Percentiles rank a stretch among this genome's conserved stretches.
These are phyloP conservation scores for Cylloceria caligata DNA, from an alignment of 2,888 invertebrate genomes.

Conservation along the genomic window DNA sequence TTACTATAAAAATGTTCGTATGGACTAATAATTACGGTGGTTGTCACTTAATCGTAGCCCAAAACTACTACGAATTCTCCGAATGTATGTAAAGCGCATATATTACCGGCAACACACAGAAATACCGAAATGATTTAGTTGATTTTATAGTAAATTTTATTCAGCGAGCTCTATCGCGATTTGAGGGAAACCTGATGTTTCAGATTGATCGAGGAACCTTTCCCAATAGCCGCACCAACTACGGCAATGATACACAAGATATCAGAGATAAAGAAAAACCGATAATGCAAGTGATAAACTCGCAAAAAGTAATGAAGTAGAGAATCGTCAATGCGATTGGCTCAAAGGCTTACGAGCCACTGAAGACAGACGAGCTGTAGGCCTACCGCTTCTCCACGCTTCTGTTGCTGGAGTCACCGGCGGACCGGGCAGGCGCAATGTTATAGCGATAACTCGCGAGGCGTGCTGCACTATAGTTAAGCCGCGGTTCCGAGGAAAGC, in stretches of 20 bases:
- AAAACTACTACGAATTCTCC: too few species aligned
- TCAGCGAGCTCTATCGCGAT: background rate
- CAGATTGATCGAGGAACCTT: too few species aligned
- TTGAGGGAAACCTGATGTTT: background rate
- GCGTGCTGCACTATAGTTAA: constrained; percentile 52
- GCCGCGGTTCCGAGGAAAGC: constrained; percentile 57
- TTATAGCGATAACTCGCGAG: constrained; percentile 60
- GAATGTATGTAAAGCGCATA: too few species aligned
- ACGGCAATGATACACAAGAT: background rate
- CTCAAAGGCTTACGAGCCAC: constrained; percentile 82
- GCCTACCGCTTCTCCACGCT: constrained; percentile 70
- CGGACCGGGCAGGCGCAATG: constrained; percentile 66
- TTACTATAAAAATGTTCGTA: too few species aligned
- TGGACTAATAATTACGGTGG: too few species aligned
- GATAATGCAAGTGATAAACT: constrained; percentile 51
- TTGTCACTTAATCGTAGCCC: too few species aligned
- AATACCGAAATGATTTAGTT: background rate
- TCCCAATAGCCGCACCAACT: background rate
- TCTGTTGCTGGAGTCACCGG: constrained; percentile 62
- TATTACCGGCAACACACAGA: background rate
- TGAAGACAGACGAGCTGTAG: constrained; percentile 77
- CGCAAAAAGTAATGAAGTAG: constrained; percentile 37
- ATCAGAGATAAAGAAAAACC: background rate
- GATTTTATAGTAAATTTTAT: background rate
- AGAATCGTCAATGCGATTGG: constrained; percentile 76